Percentiles rank a stretch among this genome's conserved stretches.
These are phyloP conservation scores for Caenorhabditis inopinata DNA, from an alignment of 1,140 invertebrate genomes.

Conservation along the genomic window DNA sequence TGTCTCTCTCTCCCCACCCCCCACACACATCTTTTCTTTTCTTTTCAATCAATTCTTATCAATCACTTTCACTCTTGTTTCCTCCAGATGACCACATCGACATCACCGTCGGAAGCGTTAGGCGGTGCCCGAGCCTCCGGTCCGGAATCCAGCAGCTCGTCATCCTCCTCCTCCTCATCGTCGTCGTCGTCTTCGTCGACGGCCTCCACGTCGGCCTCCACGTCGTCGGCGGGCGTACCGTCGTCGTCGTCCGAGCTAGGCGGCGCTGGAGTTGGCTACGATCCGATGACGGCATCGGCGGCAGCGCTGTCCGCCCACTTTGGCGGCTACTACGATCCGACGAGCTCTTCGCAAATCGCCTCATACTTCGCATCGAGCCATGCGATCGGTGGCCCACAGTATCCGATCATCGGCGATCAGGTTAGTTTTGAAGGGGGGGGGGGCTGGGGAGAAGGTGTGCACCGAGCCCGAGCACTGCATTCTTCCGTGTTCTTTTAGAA, in stretches of 20 bases:
- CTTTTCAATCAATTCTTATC: slow-evolving; percentile 6
- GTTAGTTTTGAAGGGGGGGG: neutral
- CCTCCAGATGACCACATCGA: slow-evolving; percentile 15
- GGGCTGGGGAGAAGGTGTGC: too few relatives aligned
- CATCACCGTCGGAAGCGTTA: neutral
- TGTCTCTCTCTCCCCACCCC: neutral
- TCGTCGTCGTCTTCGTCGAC: slow-evolving; percentile 17
- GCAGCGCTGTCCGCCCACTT: neutral
- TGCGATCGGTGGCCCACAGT: neutral
- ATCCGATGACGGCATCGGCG: neutral
- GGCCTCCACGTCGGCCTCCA: neutral
- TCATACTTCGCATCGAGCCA: neutral
- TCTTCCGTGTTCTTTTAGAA: too few relatives aligned
- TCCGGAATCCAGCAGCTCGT: neutral
- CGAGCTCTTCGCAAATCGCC: slow-evolving; percentile 4
- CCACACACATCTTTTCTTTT: neutral
- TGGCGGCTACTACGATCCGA: neutral
- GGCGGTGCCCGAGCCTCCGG: neutral
- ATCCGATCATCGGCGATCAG: neutral
- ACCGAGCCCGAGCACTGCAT: too few relatives aligned
- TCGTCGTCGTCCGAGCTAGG: neutral
- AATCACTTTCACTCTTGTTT: slow-evolving; percentile 10
- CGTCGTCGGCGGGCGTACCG: neutral
- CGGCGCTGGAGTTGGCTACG: neutral
- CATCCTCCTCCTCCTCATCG: neutral